Percentiles rank a stretch among this genome's conserved stretches.
These are phyloP conservation scores for Vipera latastei DNA, from an alignment of 2,797 vertebrate genomes.

Conservation along the genomic window DNA sequence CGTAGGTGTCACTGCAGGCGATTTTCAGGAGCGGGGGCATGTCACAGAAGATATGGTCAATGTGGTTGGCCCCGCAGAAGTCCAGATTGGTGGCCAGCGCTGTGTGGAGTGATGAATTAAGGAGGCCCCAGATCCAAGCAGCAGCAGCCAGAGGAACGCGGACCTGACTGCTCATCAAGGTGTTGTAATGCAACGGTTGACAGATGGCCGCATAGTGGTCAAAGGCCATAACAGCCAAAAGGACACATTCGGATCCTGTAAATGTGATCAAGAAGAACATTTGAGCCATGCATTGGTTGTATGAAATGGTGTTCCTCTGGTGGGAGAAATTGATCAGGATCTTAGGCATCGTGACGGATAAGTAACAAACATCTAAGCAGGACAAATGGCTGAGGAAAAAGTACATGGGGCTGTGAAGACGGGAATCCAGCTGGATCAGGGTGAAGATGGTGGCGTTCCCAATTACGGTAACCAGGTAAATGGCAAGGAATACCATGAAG, in stretches of 20 bases:
- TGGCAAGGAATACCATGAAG: neutral
- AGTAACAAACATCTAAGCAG: slow-evolving; percentile 50
- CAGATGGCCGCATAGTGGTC: neutral
- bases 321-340: slow-evolving; percentile 22
- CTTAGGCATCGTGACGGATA: slow-evolving; percentile 35
- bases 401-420: slow-evolving; percentile 62
- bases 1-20: neutral
- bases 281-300: neutral
- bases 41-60: neutral
- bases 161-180: neutral
- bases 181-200: neutral
- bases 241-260: neutral
- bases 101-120: neutral
- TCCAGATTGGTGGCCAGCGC: neutral
- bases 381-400: slow-evolving; percentile 60
- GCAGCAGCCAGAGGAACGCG: neutral
- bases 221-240: neutral
- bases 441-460: slow-evolving; percentile 40
- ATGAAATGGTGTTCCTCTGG: neutral
- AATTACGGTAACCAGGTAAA: neutral
- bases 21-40: neutral
- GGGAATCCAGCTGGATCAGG: slow-evolving; percentile 37
- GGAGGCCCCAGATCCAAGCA: neutral
- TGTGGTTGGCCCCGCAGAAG: neutral
- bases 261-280: neutral